Base-by-base conservation (phyloP, 2,113 vertebrate species). In the Oceanites oceanicus region DNA sequence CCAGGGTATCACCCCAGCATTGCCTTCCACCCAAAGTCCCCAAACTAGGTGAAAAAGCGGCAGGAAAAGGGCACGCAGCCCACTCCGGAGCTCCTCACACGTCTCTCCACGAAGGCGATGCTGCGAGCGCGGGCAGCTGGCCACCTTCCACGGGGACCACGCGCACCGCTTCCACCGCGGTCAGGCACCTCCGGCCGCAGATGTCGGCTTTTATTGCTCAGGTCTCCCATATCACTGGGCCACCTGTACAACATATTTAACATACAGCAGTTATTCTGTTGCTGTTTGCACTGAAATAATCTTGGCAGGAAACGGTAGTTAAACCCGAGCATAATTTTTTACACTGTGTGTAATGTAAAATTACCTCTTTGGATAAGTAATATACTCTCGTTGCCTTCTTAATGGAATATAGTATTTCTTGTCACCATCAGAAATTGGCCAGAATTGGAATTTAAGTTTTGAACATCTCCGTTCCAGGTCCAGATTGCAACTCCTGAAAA, bases 221-320 rank as follows among this genome's bases (percentile, higher is more conserved):
- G 98, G 97, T 98, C 97, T 96, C 95, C 95, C 40, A 2, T 91
- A 89, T 97, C 65, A 93, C 96, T 68, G 91, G 94, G 96, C 98
- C 98, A 98, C 97, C 97, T 98, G 97, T 98, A 98, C 97, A 92
- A 85, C 97, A 97, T 90, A 97, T 96, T 98, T 92, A 96, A 44
- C 84, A 66, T 21, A 95, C 89, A 56, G 93, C 94, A 94, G 90
- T 29, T 96, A 87, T 84, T 93, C 88, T 76, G 84, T 74, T 75
- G 93, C 93, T 88, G 86, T 78, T 92, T 96, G 95, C 30, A 44
- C 85, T 92, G 83, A 93, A 94, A 95, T 84, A 93, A 94, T 73
- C 87, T 94, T 95, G 93, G 86, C 92, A 96, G 89, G 79, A 88
- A 84, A 72, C 0, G 11, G 88, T 58, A 79, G 52, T 92, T 93